Percentiles rank a stretch among this genome's conserved stretches.
Evolutionary conservation across 2,888 invertebrate species (phyloP).

Genomic region (Ceramica pisi): DNA sequence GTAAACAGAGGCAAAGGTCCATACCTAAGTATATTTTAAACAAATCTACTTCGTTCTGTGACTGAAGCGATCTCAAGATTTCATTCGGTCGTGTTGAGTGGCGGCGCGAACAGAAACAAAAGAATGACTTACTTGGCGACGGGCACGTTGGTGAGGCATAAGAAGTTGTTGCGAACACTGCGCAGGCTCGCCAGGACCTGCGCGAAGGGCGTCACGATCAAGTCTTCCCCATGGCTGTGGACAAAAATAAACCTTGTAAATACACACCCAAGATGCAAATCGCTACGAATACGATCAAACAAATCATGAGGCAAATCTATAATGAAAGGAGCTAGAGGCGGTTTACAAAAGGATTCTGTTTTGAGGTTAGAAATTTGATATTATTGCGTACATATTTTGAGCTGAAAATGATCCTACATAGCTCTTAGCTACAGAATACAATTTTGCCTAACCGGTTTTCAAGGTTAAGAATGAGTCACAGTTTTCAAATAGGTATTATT

Average conservation of each 20-base stretch:
- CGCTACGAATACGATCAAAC: conserved; percentile 28
- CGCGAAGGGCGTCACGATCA: conserved; percentile 99
- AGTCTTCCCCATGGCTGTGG: conserved; percentile 98
- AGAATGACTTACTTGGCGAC: conserved; percentile 94
- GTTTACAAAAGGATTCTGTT: conserved; percentile 49
- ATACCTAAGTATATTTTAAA: not conserved
- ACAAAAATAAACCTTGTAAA: conserved; percentile 75
- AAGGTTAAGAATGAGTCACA: conserved; percentile 27
- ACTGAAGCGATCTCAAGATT: conserved; percentile 8
- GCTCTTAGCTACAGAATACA: conserved; percentile 4
- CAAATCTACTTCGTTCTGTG: conserved; percentile 29
- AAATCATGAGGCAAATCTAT: conserved; percentile 62
- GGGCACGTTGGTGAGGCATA: conserved; percentile 98
- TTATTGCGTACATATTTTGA: conserved; percentile 34
- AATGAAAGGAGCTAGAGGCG: conserved; percentile 47
- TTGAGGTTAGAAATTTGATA: conserved; percentile 48
- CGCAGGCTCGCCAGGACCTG: conserved; percentile 99
- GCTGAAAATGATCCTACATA: conserved; percentile 20
- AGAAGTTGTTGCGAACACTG: conserved; percentile 99
- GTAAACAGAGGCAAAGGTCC: not conserved
- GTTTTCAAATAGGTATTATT: conserved; percentile 45
- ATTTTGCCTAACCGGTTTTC: conserved; percentile 9
- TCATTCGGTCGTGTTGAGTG: conserved; percentile 45
- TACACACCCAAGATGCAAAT: conserved; percentile 41
- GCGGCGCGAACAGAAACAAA: conserved; percentile 58